Evolutionary conservation across 2,113 vertebrate genomes (phyloP).

Genomic region (Xenotilapia flavipinnis): DNA sequence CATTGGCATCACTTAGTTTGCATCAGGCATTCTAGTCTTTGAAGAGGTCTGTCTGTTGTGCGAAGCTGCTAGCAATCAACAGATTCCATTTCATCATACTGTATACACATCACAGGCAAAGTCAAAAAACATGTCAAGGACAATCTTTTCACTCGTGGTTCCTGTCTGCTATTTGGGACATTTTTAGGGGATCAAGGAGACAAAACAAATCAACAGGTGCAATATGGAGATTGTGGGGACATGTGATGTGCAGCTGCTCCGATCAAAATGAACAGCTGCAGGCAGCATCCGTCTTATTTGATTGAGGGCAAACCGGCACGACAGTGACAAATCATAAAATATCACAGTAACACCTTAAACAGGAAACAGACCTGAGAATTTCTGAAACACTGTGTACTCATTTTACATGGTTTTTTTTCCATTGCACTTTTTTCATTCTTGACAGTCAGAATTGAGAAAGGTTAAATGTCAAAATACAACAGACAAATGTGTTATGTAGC

Average conservation of each 20-base stretch:
- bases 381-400: neutral
- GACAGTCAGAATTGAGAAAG: neutral
- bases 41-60: neutral
- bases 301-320: slow-evolving; percentile 2
- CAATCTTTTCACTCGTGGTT: neutral
- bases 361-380: neutral
- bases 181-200: neutral
- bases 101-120: neutral
- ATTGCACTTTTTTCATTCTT: neutral
- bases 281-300: slow-evolving; percentile 5
- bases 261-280: slow-evolving; percentile 8
- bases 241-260: neutral
- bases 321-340: neutral
- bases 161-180: neutral
- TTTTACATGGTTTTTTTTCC: neutral
- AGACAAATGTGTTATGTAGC: neutral
- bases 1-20: neutral
- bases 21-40: neutral
- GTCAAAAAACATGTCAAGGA: slow-evolving; percentile 3
- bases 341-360: neutral
- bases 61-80: neutral
- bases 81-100: neutral
- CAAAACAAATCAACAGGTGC: slow-evolving; percentile 16
- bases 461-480: neutral
- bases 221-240: neutral